phyloP scores from a whole-genome alignment of 2,888 invertebrate species.

The Masnerella sp. region DNA sequence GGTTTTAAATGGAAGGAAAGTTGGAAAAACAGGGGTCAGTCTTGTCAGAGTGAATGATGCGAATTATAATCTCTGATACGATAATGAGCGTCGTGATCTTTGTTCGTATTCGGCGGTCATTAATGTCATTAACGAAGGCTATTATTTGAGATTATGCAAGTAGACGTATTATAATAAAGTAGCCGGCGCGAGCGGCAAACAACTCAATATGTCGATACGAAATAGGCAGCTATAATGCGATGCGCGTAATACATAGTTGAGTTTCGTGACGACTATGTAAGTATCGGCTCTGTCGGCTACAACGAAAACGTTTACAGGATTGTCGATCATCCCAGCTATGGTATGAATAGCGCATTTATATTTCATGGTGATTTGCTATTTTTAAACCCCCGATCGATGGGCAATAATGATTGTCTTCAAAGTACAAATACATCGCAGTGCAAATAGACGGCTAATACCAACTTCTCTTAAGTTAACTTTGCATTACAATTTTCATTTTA shows the following conservation, averaged over 20 bases:
- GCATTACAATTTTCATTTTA: too few relatives aligned
- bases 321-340: conserved; percentile 41
- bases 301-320: conserved; percentile 41
- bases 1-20: too few relatives aligned
- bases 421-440: conserved; percentile 32
- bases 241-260: conserved; percentile 39
- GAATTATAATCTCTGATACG: too few relatives aligned
- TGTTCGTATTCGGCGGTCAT: conserved; percentile 18
- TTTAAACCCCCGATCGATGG: conserved; percentile 39
- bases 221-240: conserved; percentile 35
- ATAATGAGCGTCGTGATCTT: not conserved
- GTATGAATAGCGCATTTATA: conserved; percentile 39
- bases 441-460: conserved; percentile 1
- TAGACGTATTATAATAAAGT: conserved; percentile 39
- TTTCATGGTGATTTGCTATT: conserved; percentile 37
- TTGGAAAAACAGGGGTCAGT: too few relatives aligned
- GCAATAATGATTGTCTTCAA: conserved; percentile 43
- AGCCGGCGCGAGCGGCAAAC: conserved; percentile 36
- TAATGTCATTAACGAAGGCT: conserved; percentile 34
- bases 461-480: too few relatives aligned
- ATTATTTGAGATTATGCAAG: conserved; percentile 39
- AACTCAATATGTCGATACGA: conserved; percentile 54
- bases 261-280: conserved; percentile 46
- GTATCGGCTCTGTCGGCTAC: conserved; percentile 19
- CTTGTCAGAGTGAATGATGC: too few relatives aligned